Base-by-base conservation (phyloP, 2,888 invertebrate genomes). In the Amphipyra tragopoginis region DNA sequence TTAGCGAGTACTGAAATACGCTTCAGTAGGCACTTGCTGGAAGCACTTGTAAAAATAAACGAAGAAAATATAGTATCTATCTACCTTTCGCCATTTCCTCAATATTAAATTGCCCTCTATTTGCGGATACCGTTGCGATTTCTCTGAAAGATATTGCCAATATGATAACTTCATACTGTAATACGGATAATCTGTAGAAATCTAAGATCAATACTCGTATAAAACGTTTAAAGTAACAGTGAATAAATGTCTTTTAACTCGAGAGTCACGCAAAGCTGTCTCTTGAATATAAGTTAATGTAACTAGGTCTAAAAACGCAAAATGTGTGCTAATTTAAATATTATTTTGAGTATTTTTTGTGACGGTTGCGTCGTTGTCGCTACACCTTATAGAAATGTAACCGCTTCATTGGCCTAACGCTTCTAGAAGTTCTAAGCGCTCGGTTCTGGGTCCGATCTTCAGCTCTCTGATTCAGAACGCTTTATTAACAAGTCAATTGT, bases 271-370 rank as follows among this genome's bases (percentile, higher is more conserved):
- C 48, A 34, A 52, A 52, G 51, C 48, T 52, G 51, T 72, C 55
- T 52, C 72, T 40, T 39, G 29, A 48, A 5, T 50, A 29, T 72
- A 45, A 58, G 38, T 33, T 43, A 57, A 21, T 52, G 40, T 72
- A 53, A 52, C 39, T 58, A 36, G 50, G 36, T 54, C 45, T 66
- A 29, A 39, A 39, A 14, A 42, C 38, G 29, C 13, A 34, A 68
- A 66, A 72, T 69, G 72, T 66, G 39, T 72, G 67, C 45, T 66
- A 66, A 72, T 54, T 69, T 47, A 53, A 52, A 53, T 44, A 52
- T 15, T 44, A 10, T 8, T 13, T 8, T 34, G 7, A 9, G 2
- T 11, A 26, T 10, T 26, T 26, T 14, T 2, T 29, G 14, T n/a
- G n/a, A n/a, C n/a, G n/a, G n/a, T n/a, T 42, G 42, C 5, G 13